Conservation (phyloP, 2,113 vertebrate species). For the Todiramphus chloris region DNA sequence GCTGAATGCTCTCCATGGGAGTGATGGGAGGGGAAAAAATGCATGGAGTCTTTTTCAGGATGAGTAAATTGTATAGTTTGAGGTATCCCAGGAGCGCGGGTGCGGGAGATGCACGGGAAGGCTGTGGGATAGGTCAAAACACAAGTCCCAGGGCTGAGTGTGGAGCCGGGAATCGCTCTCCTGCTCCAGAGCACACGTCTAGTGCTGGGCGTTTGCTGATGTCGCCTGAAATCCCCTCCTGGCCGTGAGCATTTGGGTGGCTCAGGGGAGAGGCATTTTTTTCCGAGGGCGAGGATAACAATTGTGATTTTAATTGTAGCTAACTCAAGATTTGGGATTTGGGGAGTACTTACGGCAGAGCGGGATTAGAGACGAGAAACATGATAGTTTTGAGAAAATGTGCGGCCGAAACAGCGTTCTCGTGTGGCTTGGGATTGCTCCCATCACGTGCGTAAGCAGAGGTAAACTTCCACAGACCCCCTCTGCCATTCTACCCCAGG, state of each 20-base stretch:
- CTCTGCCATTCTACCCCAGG: not conserved
- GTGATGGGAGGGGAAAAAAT: rapidly evolving
- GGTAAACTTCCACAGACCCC: not conserved
- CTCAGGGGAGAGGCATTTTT: not conserved
- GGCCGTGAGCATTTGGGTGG: rapidly evolving
- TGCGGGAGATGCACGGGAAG: not conserved
- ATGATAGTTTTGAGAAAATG: not conserved
- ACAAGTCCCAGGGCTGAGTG: not conserved
- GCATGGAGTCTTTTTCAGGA: rapidly evolving
- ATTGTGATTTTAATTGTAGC: not conserved
- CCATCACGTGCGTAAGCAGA: rapidly evolving
- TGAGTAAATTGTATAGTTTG: not conserved
- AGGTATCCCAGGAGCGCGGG: rapidly evolving
- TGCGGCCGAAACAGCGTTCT: not conserved
- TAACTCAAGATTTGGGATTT: not conserved
- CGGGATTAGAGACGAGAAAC: not conserved
- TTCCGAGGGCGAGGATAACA: not conserved
- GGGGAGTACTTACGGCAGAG: not conserved
- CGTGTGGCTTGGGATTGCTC: not conserved
- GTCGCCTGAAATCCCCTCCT: not conserved
- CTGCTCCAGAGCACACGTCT: not conserved
- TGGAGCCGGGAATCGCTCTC: rapidly evolving
- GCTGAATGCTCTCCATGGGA: rapidly evolving
- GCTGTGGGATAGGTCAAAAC: not conserved
- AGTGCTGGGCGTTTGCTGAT: not conserved